phyloP scores from a whole-genome alignment of 2,113 vertebrate genomes.

The Rhegmatorhina hoffmannsi region DNA sequence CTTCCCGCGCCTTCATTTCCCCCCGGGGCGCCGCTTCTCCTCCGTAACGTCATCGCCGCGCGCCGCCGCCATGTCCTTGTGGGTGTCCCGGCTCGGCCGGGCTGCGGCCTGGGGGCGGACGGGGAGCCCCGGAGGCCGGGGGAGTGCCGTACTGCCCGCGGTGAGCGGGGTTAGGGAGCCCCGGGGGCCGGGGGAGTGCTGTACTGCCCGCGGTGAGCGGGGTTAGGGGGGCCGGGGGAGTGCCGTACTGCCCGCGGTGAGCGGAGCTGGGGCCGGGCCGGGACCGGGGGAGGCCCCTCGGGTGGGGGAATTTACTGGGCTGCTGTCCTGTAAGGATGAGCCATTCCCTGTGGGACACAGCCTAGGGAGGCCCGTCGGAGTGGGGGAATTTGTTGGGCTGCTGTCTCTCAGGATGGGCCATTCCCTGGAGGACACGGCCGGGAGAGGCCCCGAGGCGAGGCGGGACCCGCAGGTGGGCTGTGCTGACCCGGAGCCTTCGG shows the following conservation, averaged over 20 bases:
- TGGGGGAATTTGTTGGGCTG: not conserved
- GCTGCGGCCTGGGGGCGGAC: not conserved
- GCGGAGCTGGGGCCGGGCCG: too few species aligned
- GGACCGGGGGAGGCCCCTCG: too few species aligned
- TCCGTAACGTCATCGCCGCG: not conserved
- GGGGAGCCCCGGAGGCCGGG: not conserved
- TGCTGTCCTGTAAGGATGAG: not conserved
- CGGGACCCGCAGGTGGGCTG: too few species aligned
- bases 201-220: too few species aligned
- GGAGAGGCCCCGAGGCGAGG: fast-evolving
- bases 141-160: too few species aligned
- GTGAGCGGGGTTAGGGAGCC: too few species aligned
- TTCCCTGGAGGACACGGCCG: fast-evolving
- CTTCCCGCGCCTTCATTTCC: too few species aligned
- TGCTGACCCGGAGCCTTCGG: too few species aligned
- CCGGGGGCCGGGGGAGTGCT: too few species aligned
- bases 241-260: too few species aligned
- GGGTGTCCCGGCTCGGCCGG: not conserved
- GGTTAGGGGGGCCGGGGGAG: not conserved
- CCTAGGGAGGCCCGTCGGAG: too few species aligned
- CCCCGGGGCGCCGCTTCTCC: fast-evolving
- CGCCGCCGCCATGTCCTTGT: not conserved
- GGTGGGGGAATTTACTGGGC: not conserved
- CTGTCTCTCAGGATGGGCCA: fast-evolving
- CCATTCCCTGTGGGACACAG: fast-evolving